phyloP scores from a whole-genome alignment of 2,797 vertebrate genomes.

The Aphelocoma californica region DNA sequence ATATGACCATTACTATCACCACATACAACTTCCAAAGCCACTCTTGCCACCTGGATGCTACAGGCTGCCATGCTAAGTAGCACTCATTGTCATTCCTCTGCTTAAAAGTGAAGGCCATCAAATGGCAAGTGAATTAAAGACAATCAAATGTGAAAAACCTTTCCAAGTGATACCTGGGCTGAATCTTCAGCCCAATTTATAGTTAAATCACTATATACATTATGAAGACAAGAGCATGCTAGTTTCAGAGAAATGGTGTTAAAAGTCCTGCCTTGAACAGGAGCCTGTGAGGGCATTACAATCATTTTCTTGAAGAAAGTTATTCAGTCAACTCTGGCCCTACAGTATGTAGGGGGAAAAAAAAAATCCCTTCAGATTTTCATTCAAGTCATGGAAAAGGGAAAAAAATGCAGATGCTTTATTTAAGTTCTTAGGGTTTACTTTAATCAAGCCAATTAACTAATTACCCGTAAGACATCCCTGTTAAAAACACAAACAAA shows the following conservation, averaged over 20 bases:
- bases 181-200: not conserved
- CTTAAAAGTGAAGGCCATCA: not conserved
- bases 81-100: not conserved
- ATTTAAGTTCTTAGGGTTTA: not conserved
- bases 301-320: not conserved
- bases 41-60: not conserved
- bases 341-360: not conserved
- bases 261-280: not conserved
- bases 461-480: not conserved
- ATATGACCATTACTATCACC: not conserved
- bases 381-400: not conserved
- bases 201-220: not conserved
- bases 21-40: not conserved
- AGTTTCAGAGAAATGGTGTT: not conserved
- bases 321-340: not conserved
- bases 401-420: not conserved
- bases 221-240: not conserved
- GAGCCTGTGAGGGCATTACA: not conserved
- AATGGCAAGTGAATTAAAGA: not conserved
- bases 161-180: not conserved
- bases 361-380: not conserved
- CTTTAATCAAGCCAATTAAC: not conserved
- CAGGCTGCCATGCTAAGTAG: not conserved
- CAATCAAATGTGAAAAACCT: not conserved
- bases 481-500: not conserved